Conservation (phyloP, 2,797 vertebrate genomes). For the Paratrypauchen microcephalus region DNA sequence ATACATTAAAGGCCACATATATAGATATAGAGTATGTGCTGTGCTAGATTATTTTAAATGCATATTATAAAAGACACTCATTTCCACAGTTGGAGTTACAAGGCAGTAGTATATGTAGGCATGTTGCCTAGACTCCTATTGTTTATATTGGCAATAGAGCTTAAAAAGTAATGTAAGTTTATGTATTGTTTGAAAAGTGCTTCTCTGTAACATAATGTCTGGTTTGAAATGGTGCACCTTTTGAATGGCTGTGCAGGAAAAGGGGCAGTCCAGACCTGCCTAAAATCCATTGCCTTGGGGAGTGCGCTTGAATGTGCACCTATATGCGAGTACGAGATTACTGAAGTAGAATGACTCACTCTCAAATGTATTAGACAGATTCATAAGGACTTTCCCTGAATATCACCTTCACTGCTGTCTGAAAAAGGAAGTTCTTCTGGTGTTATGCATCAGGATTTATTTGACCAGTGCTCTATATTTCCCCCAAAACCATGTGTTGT, state of each 20-base stretch:
- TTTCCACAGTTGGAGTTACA: not conserved
- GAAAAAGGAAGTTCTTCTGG: slow-evolving; percentile 39
- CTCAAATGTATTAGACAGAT: slow-evolving; percentile 63
- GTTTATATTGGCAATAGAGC: not conserved
- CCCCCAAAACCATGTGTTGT: slow-evolving; percentile 48
- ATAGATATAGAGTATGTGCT: no score
- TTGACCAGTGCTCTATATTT: slow-evolving; percentile 31
- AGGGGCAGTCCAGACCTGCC: slow-evolving; percentile 70
- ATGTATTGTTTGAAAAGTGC: not conserved
- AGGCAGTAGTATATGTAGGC: not conserved
- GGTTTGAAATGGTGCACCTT: slow-evolving; percentile 53
- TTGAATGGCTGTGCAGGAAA: slow-evolving; percentile 39
- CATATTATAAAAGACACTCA: not conserved
- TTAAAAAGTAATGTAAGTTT: slow-evolving; percentile 9
- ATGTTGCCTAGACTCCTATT: not conserved
- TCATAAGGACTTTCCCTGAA: slow-evolving; percentile 65
- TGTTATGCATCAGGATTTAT: slow-evolving; percentile 48
- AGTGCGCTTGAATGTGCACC: slow-evolving; percentile 41
- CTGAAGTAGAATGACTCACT: slow-evolving; percentile 62
- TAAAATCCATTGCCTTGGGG: slow-evolving; percentile 70
- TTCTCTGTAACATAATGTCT: slow-evolving; percentile 24
- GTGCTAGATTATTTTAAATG: not conserved
- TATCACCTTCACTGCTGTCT: slow-evolving; percentile 49
- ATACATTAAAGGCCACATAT: no score
- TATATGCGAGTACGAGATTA: slow-evolving; percentile 62